These are phyloP conservation scores for Aporophyla nigra DNA, from an alignment of 2,888 invertebrate genomes.

Conservation along the genomic window DNA sequence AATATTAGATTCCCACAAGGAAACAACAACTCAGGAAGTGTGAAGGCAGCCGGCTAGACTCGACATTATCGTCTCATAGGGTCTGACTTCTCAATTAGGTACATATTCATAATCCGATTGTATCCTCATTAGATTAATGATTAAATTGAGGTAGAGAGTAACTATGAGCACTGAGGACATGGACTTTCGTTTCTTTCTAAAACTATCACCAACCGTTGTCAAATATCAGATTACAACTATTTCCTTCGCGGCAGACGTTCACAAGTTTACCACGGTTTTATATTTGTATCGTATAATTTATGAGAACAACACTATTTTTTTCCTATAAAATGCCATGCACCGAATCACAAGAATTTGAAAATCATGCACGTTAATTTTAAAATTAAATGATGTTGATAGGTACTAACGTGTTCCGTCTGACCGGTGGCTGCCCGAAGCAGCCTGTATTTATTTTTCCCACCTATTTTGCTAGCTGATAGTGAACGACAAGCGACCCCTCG, in stretches of 20 bases:
- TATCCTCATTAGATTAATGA: slow-evolving; percentile 9
- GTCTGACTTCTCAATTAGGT: slow-evolving; percentile 18
- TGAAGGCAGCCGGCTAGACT: neutral
- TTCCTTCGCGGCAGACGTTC: neutral
- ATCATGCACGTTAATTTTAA: neutral
- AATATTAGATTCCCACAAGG: neutral
- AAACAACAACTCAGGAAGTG: slow-evolving; percentile 12
- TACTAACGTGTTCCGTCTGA: slow-evolving; percentile 45
- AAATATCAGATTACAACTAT: neutral
- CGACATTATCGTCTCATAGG: neutral
- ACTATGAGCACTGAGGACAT: neutral
- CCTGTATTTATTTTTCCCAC: slow-evolving; percentile 51
- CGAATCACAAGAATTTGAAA: neutral
- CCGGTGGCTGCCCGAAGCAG: slow-evolving; percentile 31
- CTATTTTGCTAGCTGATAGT: slow-evolving; percentile 30
- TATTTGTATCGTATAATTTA: neutral
- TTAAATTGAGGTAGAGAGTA: neutral
- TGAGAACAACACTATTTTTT: slow-evolving; percentile 3
- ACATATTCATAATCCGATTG: slow-evolving; percentile 3
- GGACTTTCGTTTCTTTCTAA: neutral
- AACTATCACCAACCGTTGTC: neutral
- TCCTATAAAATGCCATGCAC: slow-evolving; percentile 4
- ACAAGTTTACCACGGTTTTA: neutral
- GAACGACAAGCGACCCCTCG: slow-evolving; percentile 46
- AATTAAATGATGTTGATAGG: slow-evolving; percentile 8